Percentiles rank a stretch among this genome's conserved stretches.
Conservation (phyloP, 2,888 invertebrate genomes). For the Andrena bicolor region DNA sequence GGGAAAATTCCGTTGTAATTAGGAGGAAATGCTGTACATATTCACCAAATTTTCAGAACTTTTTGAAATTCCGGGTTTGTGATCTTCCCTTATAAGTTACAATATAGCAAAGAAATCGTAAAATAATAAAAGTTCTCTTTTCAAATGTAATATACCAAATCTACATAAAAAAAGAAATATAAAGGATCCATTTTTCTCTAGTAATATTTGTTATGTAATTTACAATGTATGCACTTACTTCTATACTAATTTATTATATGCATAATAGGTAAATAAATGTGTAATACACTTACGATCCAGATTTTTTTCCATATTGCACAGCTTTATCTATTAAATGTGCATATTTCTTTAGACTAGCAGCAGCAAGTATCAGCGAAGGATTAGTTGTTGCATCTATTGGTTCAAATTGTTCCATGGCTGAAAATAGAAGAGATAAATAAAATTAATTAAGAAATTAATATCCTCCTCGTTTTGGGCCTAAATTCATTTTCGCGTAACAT, state of each 20-base stretch:
- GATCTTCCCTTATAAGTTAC: no score
- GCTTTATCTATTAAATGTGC: slow-evolving; percentile 95
- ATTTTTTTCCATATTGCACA: slow-evolving; percentile 92
- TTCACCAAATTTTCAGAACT: no score
- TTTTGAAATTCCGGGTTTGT: no score
- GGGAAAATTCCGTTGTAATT: no score
- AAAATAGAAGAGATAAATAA: slow-evolving; percentile 46
- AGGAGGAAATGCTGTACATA: no score
- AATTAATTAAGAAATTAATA: slow-evolving; percentile 8
- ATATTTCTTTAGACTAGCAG: slow-evolving; percentile 97
- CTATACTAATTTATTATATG: background rate
- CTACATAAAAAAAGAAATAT: background rate
- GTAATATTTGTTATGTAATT: slow-evolving; percentile 1
- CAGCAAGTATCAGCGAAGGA: slow-evolving; percentile 97
- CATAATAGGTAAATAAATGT: slow-evolving; percentile 5
- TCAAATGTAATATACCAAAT: background rate
- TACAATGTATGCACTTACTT: background rate
- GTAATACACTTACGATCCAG: slow-evolving; percentile 87
- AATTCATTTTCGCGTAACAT: background rate
- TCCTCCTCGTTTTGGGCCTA: background rate
- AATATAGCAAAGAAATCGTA: background rate
- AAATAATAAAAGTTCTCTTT: slow-evolving; percentile 1
- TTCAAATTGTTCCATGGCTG: slow-evolving; percentile 98
- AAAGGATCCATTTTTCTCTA: slow-evolving; percentile 6
- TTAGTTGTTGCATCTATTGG: slow-evolving; percentile 99